Conservation (phyloP, 1,140 invertebrate species). For the Megalopta genalis region DNA sequence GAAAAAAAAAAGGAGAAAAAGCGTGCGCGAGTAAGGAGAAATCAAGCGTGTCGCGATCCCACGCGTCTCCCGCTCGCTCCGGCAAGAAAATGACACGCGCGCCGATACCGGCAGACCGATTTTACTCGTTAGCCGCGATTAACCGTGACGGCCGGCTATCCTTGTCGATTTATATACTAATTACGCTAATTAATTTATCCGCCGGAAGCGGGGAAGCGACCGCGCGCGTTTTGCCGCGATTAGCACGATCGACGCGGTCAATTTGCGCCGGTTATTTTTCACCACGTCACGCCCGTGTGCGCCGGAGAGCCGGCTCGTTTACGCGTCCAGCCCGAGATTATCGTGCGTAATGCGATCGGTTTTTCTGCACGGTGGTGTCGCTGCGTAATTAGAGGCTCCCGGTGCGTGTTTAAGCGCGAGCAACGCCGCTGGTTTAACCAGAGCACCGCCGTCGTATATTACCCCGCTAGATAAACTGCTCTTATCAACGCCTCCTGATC, state of each 20-base stretch:
- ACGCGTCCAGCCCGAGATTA: constrained; percentile 22
- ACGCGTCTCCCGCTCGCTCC: not conserved
- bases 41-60: constrained; percentile 6
- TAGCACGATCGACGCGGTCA: constrained; percentile 21
- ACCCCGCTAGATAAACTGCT: not conserved
- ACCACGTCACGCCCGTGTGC: constrained; percentile 12
- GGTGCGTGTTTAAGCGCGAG: constrained; percentile 19
- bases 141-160: constrained; percentile 64
- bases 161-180: constrained; percentile 68
- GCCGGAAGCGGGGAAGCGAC: not conserved
- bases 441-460: not conserved
- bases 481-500: not conserved
- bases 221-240: constrained; percentile 3
- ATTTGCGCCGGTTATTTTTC: constrained; percentile 38
- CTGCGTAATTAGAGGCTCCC: constrained; percentile 32
- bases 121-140: constrained; percentile 61
- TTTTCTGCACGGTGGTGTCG: constrained; percentile 25
- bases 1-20: no score
- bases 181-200: constrained; percentile 73
- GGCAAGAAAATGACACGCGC: constrained; percentile 18
- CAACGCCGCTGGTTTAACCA: constrained; percentile 27
- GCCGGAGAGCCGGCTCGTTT: constrained; percentile 15
- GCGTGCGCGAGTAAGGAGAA: no score
- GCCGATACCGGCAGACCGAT: constrained; percentile 37
- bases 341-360: constrained; percentile 43